Evolutionary conservation across 2,888 invertebrate species (phyloP).

Genomic region (Agrypnus murinus): DNA sequence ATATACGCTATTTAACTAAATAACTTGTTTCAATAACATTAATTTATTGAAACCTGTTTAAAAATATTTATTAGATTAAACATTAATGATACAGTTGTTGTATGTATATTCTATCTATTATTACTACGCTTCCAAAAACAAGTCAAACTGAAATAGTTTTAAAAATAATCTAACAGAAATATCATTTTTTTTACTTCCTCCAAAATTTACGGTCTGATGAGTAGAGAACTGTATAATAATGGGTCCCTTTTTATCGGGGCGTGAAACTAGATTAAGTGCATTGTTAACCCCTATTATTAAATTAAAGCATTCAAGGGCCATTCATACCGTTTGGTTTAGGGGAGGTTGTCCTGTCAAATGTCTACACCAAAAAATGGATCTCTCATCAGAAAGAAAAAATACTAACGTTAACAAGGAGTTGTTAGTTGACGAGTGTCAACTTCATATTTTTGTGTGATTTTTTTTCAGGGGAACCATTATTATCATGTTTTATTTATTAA

Average conservation of each 20-base stretch:
- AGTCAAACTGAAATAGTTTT: no score
- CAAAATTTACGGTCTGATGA: constrained; percentile 56
- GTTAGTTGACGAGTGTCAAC: constrained; percentile 49
- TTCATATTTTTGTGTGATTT: constrained; percentile 28
- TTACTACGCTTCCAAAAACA: no score
- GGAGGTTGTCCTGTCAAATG: constrained; percentile 55
- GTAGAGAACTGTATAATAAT: constrained; percentile 50
- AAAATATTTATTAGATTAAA: no score
- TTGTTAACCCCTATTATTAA: constrained; percentile 62
- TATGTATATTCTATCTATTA: no score
- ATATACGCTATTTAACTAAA: no score
- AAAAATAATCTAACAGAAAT: constrained; percentile 5
- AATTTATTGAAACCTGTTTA: no score
- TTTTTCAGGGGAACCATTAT: constrained; percentile 33
- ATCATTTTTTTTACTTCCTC: constrained; percentile 42
- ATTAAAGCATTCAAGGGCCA: constrained; percentile 63
- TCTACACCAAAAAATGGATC: constrained; percentile 51
- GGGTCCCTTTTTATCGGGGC: constrained; percentile 58
- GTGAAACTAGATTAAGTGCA: constrained; percentile 63
- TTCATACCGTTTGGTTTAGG: constrained; percentile 56
- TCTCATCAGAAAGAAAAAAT: constrained; percentile 41
- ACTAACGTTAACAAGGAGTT: background rate
- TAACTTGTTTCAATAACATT: no score
- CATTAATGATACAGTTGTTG: no score
- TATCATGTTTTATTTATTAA: constrained; percentile 36